Evolutionary conservation across 2,888 invertebrate species (phyloP).

Genomic region (Dryobotodes eremita): DNA sequence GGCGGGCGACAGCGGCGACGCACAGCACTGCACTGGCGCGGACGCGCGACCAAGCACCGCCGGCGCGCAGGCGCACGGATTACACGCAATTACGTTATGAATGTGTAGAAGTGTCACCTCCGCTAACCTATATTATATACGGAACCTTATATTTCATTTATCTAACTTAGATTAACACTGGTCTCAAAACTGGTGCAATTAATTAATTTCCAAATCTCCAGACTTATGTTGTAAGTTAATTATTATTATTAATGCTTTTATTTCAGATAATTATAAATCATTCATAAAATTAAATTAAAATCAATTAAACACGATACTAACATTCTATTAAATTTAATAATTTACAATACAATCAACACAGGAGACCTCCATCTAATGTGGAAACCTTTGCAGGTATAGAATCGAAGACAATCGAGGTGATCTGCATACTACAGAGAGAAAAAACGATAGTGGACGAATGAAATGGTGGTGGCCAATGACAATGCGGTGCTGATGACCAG

Average conservation of each 20-base stretch:
- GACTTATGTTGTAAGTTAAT: too few species aligned
- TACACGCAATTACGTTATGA: conserved; percentile 39
- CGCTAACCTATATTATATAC: not conserved
- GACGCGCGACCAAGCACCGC: conserved; percentile 56
- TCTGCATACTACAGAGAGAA: not conserved
- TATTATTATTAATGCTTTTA: too few species aligned
- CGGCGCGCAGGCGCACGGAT: conserved; percentile 22
- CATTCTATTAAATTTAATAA: too few species aligned
- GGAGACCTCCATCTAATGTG: not conserved
- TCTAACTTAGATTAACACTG: not conserved
- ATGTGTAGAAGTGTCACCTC: conserved; percentile 46
- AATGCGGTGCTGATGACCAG: not conserved
- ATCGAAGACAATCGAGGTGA: not conserved
- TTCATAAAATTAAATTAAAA: too few species aligned
- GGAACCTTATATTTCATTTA: not conserved
- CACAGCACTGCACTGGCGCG: conserved; percentile 70
- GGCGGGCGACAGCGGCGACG: conserved; percentile 68
- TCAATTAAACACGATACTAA: too few species aligned
- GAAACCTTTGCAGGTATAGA: too few species aligned
- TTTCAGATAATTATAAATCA: too few species aligned
- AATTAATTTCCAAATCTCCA: not conserved
- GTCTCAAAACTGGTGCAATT: not conserved
- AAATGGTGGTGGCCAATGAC: not conserved
- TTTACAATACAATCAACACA: too few species aligned
- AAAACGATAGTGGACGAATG: not conserved